phyloP scores from a whole-genome alignment of 2,888 invertebrate species.

The Caenorhabditis imperialis region DNA sequence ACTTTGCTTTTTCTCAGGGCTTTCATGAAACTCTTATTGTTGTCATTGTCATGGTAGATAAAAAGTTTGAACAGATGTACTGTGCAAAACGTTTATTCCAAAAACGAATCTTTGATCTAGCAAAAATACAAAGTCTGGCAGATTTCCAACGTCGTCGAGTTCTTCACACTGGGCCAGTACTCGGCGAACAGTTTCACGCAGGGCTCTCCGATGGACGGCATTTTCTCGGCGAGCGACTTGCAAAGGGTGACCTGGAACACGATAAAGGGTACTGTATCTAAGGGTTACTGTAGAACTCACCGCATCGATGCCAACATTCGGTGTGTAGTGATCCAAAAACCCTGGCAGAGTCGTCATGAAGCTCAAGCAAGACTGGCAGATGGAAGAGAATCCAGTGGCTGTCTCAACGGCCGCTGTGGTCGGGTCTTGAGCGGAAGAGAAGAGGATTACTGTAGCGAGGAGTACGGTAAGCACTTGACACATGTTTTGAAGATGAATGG shows the following conservation, averaged over 20 bases:
- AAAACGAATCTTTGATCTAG: neutral
- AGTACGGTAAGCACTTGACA: too few species aligned
- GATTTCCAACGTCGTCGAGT: constrained; percentile 21
- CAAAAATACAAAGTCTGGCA: constrained; percentile 22
- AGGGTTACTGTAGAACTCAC: neutral
- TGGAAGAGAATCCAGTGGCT: constrained; percentile 1
- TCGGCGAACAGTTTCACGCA: constrained; percentile 37
- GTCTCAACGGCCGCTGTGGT: neutral
- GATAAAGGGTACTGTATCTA: too few species aligned
- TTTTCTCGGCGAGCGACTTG: constrained; percentile 9
- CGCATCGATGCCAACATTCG: constrained; percentile 13
- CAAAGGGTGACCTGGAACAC: constrained; percentile 32
- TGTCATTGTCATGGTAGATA: too few species aligned
- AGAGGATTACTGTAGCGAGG: too few species aligned
- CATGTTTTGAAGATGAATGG: too few species aligned
- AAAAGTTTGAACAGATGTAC: too few species aligned
- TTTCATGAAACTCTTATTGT: too few species aligned
- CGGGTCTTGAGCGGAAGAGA: too few species aligned
- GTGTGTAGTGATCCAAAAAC: constrained; percentile 17
- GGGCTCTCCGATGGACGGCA: constrained; percentile 25
- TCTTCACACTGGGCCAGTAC: constrained; percentile 13
- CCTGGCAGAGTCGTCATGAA: constrained; percentile 23
- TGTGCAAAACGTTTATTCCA: too few species aligned
- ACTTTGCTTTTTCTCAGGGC: too few species aligned
- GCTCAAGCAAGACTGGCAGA: constrained; percentile 19